Evolutionary conservation across 1,140 invertebrate genomes (phyloP), one percentile per base, ranked within the genome.

Genomic region (Leptopilina boulardi): DNA sequence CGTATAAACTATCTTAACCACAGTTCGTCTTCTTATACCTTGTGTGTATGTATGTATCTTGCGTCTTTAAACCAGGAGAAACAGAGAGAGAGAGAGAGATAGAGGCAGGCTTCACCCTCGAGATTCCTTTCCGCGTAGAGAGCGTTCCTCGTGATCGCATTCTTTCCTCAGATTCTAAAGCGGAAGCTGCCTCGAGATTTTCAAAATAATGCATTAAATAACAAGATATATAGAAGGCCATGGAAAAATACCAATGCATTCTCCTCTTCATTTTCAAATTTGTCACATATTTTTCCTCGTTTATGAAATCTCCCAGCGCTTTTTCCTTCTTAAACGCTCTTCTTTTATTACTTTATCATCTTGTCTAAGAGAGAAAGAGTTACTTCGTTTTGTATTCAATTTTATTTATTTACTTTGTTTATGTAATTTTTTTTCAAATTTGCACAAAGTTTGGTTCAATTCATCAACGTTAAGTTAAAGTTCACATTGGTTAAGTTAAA

Each of bases 121-220:
- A 86, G 83, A 87, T 87, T 87, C 86, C 84, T 85, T 87, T 85
- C 83, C 84, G 84, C 81, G 79, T 83, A 71, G 81, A 66, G 23
- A 82, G 78, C 81, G 82, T 83, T 86, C 82, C 81, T 81, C 79
- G 78, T 85, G 75, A 80, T 84, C 51, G 83, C 85, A 86, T 86
- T 87, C 85, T 87, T 86, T 83, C 59, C 59, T 66, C 23, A 23
- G 59, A 66, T 85, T 85, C 82, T 79, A 66, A 66, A 34, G 75
- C 80, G 82, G 77, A 78, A 85, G 81, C 80, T 81, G 75, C 78
- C 75, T 77, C 79, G 77, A 73, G 82, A 83, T 84, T 85, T 86
- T 66, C 59, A 66, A 66, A 66, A 66, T 66, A 66, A 66, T 66
- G 13, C 59, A 66, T 30, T 66, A 66, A 66, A 51, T 51, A 66